Evolutionary conservation across 1,140 invertebrate genomes (phyloP).

Genomic region (Trinorchestia longiramus): DNA sequence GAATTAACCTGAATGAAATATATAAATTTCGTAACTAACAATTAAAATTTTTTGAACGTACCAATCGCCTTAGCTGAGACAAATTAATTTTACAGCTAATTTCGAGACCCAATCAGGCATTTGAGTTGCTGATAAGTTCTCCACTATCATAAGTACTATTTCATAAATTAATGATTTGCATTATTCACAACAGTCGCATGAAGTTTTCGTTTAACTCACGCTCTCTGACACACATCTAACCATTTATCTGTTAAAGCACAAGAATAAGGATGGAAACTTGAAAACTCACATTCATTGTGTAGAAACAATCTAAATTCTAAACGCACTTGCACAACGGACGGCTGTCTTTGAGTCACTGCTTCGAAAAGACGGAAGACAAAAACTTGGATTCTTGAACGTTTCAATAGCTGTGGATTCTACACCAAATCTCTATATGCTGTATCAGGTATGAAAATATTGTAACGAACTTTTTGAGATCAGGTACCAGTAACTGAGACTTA

Average conservation of each 20-base stretch:
- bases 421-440: too few species aligned
- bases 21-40: not conserved
- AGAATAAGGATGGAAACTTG: not conserved
- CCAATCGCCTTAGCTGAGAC: not conserved
- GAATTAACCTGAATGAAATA: not conserved
- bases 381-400: not conserved
- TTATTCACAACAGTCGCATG: not conserved
- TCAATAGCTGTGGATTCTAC: not conserved
- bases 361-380: not conserved
- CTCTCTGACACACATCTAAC: not conserved
- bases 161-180: not conserved
- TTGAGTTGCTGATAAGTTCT: not conserved
- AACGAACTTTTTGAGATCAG: too few species aligned
- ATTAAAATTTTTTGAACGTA: not conserved
- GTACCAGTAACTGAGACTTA: too few species aligned
- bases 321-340: not conserved
- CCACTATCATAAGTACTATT: not conserved
- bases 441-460: too few species aligned
- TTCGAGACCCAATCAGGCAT: not conserved
- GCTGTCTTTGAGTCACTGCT: not conserved
- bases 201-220: not conserved
- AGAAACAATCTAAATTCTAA: not conserved
- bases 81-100: not conserved
- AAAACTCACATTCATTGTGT: not conserved
- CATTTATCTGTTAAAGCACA: not conserved